phyloP scores from a whole-genome alignment of 2,113 vertebrate species.

The Aspiorhynchus laticeps region DNA sequence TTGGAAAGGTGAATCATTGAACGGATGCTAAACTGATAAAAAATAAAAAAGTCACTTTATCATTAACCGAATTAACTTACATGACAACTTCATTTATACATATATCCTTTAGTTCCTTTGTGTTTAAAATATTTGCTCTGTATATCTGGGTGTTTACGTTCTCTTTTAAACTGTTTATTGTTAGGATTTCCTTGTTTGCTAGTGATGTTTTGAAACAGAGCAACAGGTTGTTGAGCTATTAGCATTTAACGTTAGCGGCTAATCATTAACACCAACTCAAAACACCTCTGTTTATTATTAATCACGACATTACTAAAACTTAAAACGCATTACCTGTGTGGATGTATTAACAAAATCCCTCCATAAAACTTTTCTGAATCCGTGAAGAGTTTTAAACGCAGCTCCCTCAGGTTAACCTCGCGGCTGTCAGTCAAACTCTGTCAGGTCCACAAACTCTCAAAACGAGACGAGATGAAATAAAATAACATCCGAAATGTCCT shows the following conservation, averaged over 20 bases:
- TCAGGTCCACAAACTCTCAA: slow-evolving; percentile 1
- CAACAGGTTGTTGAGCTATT: slow-evolving; percentile 34
- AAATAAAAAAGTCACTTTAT: neutral
- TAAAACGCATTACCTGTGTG: slow-evolving; percentile 1
- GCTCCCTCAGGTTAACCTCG: slow-evolving; percentile 7
- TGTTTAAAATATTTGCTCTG: neutral
- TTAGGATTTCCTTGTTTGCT: neutral
- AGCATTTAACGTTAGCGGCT: slow-evolving; percentile 32
- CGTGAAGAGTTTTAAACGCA: neutral
- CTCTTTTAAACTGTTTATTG: neutral
- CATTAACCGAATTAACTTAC: neutral
- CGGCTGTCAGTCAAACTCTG: slow-evolving; percentile 22
- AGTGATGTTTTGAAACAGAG: slow-evolving; percentile 3
- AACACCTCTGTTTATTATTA: neutral
- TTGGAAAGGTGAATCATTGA: neutral
- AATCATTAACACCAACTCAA: neutral
- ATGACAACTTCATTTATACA: neutral
- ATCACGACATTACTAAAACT: neutral
- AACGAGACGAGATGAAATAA: neutral
- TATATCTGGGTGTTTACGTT: neutral
- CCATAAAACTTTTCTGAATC: slow-evolving; percentile 21
- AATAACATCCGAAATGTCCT: neutral
- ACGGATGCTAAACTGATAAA: neutral
- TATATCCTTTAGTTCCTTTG: neutral
- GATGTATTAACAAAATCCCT: neutral